Conservation (phyloP, 1,140 invertebrate species). For the Tyrophagus putrescentiae region DNA sequence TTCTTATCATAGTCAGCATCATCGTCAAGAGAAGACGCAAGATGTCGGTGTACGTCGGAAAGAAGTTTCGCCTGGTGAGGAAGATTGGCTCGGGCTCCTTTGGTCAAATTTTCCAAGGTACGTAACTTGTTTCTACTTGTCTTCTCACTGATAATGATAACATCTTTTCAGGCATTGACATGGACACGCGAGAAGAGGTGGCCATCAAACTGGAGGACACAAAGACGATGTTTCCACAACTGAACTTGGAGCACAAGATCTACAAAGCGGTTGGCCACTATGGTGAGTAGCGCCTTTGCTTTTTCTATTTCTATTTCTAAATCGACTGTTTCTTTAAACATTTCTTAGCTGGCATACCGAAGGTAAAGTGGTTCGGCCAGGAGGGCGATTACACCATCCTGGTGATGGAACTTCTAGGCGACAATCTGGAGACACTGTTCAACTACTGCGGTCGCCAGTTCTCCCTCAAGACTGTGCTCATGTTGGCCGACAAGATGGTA, state of each 20-base stretch:
- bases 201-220: conserved; percentile 20
- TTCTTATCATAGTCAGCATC: too few relatives aligned
- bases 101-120: too few relatives aligned
- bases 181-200: neutral
- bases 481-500: conserved; percentile 46
- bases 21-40: too few relatives aligned
- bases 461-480: conserved; percentile 25
- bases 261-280: conserved; percentile 14
- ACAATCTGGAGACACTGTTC: conserved; percentile 28
- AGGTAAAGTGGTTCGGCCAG: conserved; percentile 15
- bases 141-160: too few relatives aligned
- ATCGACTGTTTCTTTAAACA: too few relatives aligned
- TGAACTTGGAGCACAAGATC: conserved; percentile 14
- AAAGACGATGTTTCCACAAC: neutral
- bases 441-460: conserved; percentile 24
- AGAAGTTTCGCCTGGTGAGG: too few relatives aligned
- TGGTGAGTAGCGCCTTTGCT: too few relatives aligned
- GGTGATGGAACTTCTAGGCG: conserved; percentile 28
- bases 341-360: conserved; percentile 14
- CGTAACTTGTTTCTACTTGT: too few relatives aligned
- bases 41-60: too few relatives aligned
- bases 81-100: conserved; percentile 13
- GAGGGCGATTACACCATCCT: conserved; percentile 17
- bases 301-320: too few relatives aligned
- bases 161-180: neutral